These are phyloP conservation scores for Eleutherodactylus coqui DNA, from an alignment of 2,797 vertebrate genomes.

Conservation along the genomic window DNA sequence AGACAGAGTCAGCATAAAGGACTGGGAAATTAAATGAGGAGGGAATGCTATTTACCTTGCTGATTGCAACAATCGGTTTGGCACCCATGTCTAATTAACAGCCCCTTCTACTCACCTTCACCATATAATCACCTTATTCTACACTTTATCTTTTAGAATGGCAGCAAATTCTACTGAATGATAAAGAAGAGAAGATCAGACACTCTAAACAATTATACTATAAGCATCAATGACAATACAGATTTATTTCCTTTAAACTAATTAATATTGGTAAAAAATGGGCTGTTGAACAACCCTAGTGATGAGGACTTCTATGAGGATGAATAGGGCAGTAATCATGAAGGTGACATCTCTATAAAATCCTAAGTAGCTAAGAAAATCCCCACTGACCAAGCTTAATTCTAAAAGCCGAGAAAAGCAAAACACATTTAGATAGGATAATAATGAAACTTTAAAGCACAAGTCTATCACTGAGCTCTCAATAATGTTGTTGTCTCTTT, in stretches of 20 bases:
- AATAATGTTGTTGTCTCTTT: slow-evolving; percentile 57
- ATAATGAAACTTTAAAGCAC: slow-evolving; percentile 37
- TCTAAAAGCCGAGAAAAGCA: not conserved
- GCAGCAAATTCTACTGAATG: not conserved
- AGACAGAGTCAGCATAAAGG: slow-evolving; percentile 25
- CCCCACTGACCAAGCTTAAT: not conserved
- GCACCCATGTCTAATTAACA: slow-evolving; percentile 32
- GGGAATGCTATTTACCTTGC: slow-evolving; percentile 30
- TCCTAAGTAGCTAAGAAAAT: slow-evolving; percentile 4
- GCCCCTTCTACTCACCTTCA: slow-evolving; percentile 18
- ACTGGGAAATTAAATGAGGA: slow-evolving; percentile 26
- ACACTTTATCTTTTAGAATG: not conserved
- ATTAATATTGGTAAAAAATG: not conserved
- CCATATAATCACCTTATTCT: not conserved
- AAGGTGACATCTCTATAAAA: slow-evolving; percentile 11
- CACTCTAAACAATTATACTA: not conserved
- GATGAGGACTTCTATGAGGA: not conserved
- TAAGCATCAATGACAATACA: not conserved
- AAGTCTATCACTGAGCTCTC: slow-evolving; percentile 19
- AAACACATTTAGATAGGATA: slow-evolving; percentile 18
- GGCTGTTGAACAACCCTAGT: not conserved
- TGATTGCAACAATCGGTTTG: slow-evolving; percentile 28
- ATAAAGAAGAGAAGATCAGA: not conserved
- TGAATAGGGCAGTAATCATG: slow-evolving; percentile 4
- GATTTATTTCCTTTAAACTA: slow-evolving; percentile 2